Conservation (phyloP, 2,797 vertebrate species). For the Ptychadena robeensis region DNA sequence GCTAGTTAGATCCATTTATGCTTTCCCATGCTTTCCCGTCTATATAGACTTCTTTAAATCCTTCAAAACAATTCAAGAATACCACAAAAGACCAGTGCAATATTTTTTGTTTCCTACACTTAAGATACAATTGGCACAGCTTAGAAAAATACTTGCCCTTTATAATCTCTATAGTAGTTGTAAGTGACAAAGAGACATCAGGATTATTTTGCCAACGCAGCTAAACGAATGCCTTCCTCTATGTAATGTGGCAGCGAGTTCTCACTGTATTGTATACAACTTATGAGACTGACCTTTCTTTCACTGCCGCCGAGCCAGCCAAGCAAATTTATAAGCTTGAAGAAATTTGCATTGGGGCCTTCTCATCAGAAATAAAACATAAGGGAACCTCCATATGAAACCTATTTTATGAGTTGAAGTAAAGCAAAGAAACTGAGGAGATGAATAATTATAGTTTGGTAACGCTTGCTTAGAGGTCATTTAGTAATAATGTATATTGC, state of each 20-base stretch:
- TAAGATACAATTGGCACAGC: background rate
- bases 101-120: background rate
- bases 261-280: slow-evolving; percentile 37
- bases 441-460: slow-evolving; percentile 56
- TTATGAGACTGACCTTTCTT: slow-evolving; percentile 47
- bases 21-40: too few species aligned
- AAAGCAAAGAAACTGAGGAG: slow-evolving; percentile 32
- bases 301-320: slow-evolving; percentile 25
- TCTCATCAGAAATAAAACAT: slow-evolving; percentile 50
- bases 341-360: slow-evolving; percentile 30
- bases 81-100: background rate
- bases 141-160: background rate
- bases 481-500: slow-evolving; percentile 47
- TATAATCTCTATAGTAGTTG: background rate
- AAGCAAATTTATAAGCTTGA: slow-evolving; percentile 37
- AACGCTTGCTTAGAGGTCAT: slow-evolving; percentile 45
- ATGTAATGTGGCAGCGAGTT: slow-evolving; percentile 37
- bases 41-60: background rate
- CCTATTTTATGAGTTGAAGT: slow-evolving; percentile 44
- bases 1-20: background rate
- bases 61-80: background rate
- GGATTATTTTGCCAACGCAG: slow-evolving; percentile 17
- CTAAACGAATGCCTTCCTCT: slow-evolving; percentile 33
- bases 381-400: slow-evolving; percentile 34
- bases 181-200: slow-evolving; percentile 4